These are phyloP conservation scores for Illadopsis cleaveri DNA, from an alignment of 2,113 vertebrate genomes.

Conservation along the genomic window DNA sequence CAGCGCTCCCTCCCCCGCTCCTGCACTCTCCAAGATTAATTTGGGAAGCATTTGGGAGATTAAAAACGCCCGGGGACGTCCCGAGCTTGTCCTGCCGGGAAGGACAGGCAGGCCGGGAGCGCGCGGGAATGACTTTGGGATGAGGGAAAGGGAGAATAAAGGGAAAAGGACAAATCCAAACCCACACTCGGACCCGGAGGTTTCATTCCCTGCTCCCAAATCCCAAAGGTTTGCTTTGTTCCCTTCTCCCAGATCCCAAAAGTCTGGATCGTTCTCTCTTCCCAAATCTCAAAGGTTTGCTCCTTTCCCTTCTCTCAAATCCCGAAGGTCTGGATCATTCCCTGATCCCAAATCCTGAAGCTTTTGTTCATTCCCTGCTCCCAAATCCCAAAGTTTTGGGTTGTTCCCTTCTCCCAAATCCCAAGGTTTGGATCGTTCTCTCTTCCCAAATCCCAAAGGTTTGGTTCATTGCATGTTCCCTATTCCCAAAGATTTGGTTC, in stretches of 20 bases:
- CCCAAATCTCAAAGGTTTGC: neutral
- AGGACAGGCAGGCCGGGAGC: neutral
- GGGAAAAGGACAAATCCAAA: neutral
- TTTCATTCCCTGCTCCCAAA: rapidly evolving
- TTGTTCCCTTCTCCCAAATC: rapidly evolving
- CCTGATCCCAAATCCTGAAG: too few species aligned
- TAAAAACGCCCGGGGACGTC: neutral
- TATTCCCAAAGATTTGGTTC: too few species aligned
- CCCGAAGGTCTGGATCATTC: rapidly evolving
- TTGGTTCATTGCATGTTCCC: too few species aligned
- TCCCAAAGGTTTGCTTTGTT: rapidly evolving
- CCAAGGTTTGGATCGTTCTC: too few species aligned
- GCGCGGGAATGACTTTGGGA: neutral
- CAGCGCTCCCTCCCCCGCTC: neutral
- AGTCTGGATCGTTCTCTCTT: rapidly evolving
- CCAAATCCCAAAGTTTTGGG: neutral
- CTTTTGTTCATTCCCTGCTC: rapidly evolving
- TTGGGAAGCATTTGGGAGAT: slow-evolving; percentile 30
- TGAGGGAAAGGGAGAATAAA: neutral
- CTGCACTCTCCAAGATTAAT: slow-evolving; percentile 34
- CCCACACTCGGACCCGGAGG: rapidly evolving
- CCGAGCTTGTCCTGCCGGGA: neutral
- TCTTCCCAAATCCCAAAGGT: too few species aligned
- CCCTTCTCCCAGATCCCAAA: rapidly evolving
- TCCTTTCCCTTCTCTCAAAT: neutral